Conservation (phyloP, 2,888 invertebrate genomes). For the Gnatocerus cornutus region DNA sequence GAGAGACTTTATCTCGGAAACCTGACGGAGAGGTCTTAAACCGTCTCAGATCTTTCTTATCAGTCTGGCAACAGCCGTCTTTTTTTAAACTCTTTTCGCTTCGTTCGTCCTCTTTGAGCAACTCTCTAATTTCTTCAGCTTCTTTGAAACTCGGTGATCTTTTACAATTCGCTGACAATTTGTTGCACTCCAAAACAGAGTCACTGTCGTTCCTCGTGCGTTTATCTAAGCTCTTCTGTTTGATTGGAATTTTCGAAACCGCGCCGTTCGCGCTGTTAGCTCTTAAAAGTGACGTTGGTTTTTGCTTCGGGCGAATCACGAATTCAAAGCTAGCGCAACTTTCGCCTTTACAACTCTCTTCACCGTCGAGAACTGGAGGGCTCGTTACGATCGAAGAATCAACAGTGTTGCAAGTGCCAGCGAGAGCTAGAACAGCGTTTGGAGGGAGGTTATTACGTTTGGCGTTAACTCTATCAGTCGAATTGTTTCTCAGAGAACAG, state of each 20-base stretch:
- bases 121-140: conserved; percentile 68
- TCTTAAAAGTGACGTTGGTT: conserved; percentile 63
- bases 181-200: conserved; percentile 69
- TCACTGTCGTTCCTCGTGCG: conserved; percentile 67
- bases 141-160: conserved; percentile 71
- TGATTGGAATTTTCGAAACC: conserved; percentile 50
- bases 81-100: conserved; percentile 76
- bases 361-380: conserved; percentile 76
- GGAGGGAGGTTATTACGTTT: conserved; percentile 72
- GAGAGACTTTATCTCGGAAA: conserved; percentile 70
- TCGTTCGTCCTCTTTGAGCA: conserved; percentile 67
- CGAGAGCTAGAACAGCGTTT: conserved; percentile 74
- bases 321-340: conserved; percentile 80
- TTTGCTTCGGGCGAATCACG: conserved; percentile 70
- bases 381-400: conserved; percentile 72
- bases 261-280: conserved; percentile 65
- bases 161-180: conserved; percentile 68
- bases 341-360: conserved; percentile 78
- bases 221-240: conserved; percentile 65
- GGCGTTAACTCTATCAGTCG: conserved; percentile 58
- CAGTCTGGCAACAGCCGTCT: conserved; percentile 79
- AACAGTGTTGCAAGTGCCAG: conserved; percentile 71
- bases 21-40: conserved; percentile 74
- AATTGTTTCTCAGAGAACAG: conserved; percentile 69
- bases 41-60: conserved; percentile 76